Base-by-base conservation (phyloP, 1,140 invertebrate genomes). In the Micrasema minimum region DNA sequence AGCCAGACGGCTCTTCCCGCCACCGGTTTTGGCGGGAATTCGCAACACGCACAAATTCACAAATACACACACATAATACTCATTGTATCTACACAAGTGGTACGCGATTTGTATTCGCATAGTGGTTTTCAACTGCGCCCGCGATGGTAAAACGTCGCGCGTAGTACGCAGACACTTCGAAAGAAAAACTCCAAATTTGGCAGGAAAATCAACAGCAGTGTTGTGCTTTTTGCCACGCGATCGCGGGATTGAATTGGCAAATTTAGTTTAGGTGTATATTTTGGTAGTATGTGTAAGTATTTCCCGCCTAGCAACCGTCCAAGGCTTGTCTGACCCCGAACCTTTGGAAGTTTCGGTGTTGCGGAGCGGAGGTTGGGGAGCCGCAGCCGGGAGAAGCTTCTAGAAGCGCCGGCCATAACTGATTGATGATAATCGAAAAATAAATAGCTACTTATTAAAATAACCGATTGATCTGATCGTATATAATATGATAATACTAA, bases 81-180 rank as follows among this genome's bases (percentile, higher is more conserved):
- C 55, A 59, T 59, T 59, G 55, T 59, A 59, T 59, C 55, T 10
- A 35, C 38, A 59, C 55, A 38, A 59, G 55, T 59, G 55, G 55
- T 38, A 10, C 35, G 55, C 55, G 37, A 41, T 59, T 59, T 41
- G 55, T 59, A 59, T 59, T 38, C 55, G 16, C 55, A 35, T 38
- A 41, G 55, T 59, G 55, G 55, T 18, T 31, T 31, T 31, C n/a
- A 14, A 45, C 18, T 51, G 37, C 18, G 37, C n/a, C 37, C 22
- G 14, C 18, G 38, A 12, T 12, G n/a, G 6, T 1, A 55, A 55
- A 55, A 10, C 26, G 26, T 7, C 20, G 12, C n/a, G 9, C 26
- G 20, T 16, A 43, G 37, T 12, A 20, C 9, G 2, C 14, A 4
- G 35, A 41, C 55, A 38, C 55, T 20, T 59, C 35, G 6, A 14